Evolutionary conservation across 2,888 invertebrate species (phyloP).

Genomic region (Agriopis aurantiaria): DNA sequence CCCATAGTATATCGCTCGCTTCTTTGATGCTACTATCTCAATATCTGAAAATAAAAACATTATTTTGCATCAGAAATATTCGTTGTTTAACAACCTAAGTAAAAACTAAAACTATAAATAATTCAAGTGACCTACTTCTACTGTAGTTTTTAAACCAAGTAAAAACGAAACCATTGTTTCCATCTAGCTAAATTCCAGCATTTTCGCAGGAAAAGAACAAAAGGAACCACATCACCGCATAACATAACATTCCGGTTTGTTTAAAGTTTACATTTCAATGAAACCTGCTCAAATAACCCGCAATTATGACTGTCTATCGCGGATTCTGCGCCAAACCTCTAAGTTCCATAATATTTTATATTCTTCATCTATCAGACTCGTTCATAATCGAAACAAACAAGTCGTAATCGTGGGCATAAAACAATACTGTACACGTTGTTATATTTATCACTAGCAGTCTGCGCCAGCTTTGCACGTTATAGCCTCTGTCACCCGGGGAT

Average conservation of each 20-base stretch:
- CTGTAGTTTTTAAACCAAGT: too few species aligned
- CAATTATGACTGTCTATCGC: too few species aligned
- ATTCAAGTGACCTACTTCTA: too few species aligned
- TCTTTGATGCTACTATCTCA: slow-evolving; percentile 67
- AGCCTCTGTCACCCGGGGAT: too few species aligned
- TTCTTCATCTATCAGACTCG: too few species aligned
- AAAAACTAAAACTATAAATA: too few species aligned
- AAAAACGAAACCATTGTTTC: background rate
- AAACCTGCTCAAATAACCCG: background rate
- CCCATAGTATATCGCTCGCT: slow-evolving; percentile 63
- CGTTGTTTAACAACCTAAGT: too few species aligned
- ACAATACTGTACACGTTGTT: too few species aligned
- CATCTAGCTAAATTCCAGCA: background rate
- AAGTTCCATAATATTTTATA: background rate
- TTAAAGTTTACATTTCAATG: slow-evolving; percentile 7
- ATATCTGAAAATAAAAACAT: slow-evolving; percentile 59
- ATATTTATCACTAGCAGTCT: too few species aligned
- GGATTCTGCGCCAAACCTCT: background rate
- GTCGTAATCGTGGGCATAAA: background rate
- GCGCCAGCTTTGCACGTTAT: too few species aligned
- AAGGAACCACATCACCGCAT: background rate
- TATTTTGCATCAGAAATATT: background rate
- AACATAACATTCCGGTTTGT: background rate
- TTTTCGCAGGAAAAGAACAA: slow-evolving; percentile 2
- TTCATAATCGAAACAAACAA: background rate